Conservation (phyloP, 2,113 vertebrate genomes). For the Geococcyx californianus region DNA sequence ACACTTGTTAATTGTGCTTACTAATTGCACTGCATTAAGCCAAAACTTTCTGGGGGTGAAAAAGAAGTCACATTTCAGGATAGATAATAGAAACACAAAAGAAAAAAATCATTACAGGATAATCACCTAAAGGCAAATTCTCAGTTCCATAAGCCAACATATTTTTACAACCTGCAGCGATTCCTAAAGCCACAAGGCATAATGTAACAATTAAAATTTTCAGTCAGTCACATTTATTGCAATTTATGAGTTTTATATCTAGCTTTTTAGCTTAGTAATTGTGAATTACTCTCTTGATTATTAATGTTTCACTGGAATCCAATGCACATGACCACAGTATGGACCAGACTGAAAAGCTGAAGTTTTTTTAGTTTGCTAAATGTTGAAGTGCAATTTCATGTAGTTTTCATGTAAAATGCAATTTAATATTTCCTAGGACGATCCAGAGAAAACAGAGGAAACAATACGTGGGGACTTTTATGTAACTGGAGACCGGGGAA, state of each 20-base stretch:
- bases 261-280: not conserved
- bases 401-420: not conserved
- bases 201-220: not conserved
- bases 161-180: not conserved
- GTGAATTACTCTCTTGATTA: not conserved
- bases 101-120: not conserved
- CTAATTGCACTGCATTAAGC: not conserved
- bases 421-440: constrained; percentile 66
- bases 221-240: not conserved
- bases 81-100: not conserved
- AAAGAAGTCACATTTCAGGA: not conserved
- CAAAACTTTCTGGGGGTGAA: not conserved
- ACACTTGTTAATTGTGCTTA: not conserved
- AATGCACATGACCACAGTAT: not conserved
- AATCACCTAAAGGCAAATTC: not conserved
- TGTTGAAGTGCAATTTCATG: not conserved
- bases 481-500: constrained; percentile 81
- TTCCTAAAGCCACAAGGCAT: not conserved
- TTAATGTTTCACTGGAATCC: not conserved
- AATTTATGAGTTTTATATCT: not conserved
- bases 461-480: constrained; percentile 79
- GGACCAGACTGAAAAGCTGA: not conserved
- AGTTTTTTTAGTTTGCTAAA: not conserved
- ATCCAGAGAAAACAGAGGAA: constrained; percentile 77
- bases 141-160: not conserved